Conservation (phyloP, 2,113 vertebrate genomes). For the Labeo rohita region DNA sequence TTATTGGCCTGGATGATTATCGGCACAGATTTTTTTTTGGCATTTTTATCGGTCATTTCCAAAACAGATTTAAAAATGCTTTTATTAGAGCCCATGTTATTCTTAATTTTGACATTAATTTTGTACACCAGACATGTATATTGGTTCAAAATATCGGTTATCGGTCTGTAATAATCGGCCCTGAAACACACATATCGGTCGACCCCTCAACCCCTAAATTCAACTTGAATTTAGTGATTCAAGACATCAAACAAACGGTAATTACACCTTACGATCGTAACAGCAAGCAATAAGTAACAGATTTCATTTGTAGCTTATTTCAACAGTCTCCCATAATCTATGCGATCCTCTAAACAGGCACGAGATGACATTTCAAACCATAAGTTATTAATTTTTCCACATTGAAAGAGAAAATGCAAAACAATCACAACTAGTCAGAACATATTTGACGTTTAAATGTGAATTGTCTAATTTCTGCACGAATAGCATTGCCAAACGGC, state of each 20-base stretch:
- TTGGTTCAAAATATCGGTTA: too few relatives aligned
- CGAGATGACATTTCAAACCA: background rate
- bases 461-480: background rate
- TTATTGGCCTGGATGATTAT: too few relatives aligned
- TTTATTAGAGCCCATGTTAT: too few relatives aligned
- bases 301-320: constrained; percentile 37
- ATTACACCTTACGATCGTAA: background rate
- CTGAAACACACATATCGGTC: too few relatives aligned
- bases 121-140: too few relatives aligned
- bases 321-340: background rate
- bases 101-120: too few relatives aligned
- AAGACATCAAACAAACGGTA: background rate
- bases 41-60: too few relatives aligned
- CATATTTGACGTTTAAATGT: background rate
- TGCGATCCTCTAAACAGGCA: background rate
- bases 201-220: too few relatives aligned
- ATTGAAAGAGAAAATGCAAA: background rate
- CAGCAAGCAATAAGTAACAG: constrained; percentile 5
- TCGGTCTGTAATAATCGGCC: too few relatives aligned
- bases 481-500: background rate
- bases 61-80: too few relatives aligned
- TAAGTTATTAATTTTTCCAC: constrained; percentile 1
- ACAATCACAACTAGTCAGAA: background rate
- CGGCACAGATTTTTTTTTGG: too few relatives aligned
- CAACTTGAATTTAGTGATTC: background rate